Percentiles rank a stretch among this genome's conserved stretches.
Conservation (phyloP, 2,797 vertebrate species). For the Phataginus tetradactyla region DNA sequence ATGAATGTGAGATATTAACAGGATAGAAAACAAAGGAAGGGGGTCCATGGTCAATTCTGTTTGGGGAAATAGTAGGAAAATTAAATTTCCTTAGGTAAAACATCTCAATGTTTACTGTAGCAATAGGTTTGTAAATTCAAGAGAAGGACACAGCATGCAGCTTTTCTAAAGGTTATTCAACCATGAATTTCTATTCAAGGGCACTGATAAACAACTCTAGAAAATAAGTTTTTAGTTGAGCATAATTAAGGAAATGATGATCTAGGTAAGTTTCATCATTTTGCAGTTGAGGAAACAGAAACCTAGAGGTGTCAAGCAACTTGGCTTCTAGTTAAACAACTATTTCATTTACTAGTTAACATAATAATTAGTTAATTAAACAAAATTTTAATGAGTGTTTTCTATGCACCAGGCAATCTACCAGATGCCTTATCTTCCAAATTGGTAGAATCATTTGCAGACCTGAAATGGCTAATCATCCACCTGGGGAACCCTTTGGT, state of each 20-base stretch:
- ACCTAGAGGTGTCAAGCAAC: not conserved
- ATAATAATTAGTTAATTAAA: slow-evolving; percentile 27
- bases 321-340: not conserved
- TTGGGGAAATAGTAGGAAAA: not conserved
- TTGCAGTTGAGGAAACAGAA: slow-evolving; percentile 4
- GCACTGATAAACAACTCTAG: not conserved
- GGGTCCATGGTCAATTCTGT: not conserved
- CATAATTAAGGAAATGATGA: not conserved
- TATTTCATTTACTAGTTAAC: slow-evolving; percentile 8
- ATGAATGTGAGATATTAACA: not conserved
- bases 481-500: not conserved
- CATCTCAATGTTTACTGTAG: not conserved
- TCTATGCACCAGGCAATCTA: not conserved
- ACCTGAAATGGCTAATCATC: not conserved
- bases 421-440: not conserved
- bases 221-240: not conserved
- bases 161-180: not conserved
- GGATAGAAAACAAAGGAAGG: not conserved
- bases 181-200: not conserved
- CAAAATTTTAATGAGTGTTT: slow-evolving; percentile 4
- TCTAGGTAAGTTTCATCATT: not conserved
- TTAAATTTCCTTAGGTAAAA: not conserved
- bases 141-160: not conserved
- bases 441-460: not conserved
- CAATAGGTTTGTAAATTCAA: not conserved